phyloP scores from a whole-genome alignment of 1,140 invertebrate species.

The Schlechtendalia chinensis region DNA sequence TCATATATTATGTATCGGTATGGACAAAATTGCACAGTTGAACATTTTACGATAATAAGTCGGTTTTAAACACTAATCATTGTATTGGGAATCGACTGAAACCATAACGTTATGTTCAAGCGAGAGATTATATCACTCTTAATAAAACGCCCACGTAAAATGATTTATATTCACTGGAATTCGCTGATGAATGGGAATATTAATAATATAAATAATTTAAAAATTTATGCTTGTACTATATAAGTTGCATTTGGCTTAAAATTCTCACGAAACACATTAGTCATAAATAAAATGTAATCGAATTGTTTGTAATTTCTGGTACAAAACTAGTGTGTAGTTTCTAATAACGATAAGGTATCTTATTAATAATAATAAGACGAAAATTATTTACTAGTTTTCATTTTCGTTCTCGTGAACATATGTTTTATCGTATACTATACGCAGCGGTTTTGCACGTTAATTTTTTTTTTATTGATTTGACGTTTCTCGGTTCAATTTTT shows the following conservation, averaged over 20 bases:
- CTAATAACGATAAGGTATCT: no score
- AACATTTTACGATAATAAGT: background rate
- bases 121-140: background rate
- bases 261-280: background rate
- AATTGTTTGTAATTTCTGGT: no score
- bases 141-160: slow-evolving; percentile 3
- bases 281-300: no score
- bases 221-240: background rate
- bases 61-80: slow-evolving; percentile 10
- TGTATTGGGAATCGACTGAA: background rate
- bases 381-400: background rate
- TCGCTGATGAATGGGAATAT: slow-evolving; percentile 1
- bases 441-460: no score
- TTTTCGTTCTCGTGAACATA: background rate
- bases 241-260: background rate
- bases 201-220: background rate
- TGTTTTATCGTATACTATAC: background rate
- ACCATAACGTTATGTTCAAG: background rate
- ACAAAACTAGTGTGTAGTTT: no score
- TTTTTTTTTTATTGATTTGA: background rate
- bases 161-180: slow-evolving; percentile 7
- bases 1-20: background rate
- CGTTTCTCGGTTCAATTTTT: background rate
- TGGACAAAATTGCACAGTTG: slow-evolving; percentile 12
- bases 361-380: no score